A percentile compares a stretch with the other conserved stretches of the same genome.
Evolutionary conservation across 2,797 vertebrate species (phyloP).

Genomic region (Gastrophryne carolinensis): DNA sequence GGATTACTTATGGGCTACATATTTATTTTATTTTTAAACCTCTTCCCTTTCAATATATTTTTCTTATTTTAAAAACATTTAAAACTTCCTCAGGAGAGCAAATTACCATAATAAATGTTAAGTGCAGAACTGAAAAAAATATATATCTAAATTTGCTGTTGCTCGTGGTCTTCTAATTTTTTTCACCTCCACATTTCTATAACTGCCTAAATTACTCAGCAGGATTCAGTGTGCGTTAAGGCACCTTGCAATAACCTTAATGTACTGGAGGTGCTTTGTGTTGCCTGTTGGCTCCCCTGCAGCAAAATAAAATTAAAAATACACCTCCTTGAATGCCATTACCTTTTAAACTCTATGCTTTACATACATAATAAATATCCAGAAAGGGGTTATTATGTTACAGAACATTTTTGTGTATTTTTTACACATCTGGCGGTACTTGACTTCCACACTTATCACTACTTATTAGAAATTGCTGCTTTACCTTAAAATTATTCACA

Average conservation of each 20-base stretch:
- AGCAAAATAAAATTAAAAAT: neutral
- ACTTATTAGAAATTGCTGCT: neutral
- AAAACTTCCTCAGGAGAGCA: neutral
- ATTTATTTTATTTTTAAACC: too few species aligned
- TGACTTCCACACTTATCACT: neutral
- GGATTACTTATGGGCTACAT: too few species aligned
- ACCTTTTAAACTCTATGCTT: neutral
- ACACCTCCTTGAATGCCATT: neutral
- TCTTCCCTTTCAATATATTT: too few species aligned
- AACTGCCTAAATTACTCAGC: slow-evolving; percentile 5
- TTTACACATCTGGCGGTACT: neutral
- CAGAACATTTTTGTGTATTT: neutral
- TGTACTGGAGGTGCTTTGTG: neutral
- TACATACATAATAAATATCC: neutral
- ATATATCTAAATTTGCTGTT: too few species aligned
- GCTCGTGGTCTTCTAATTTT: neutral
- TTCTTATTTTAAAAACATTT: too few species aligned
- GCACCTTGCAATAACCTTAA: slow-evolving; percentile 17
- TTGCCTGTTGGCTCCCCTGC: neutral
- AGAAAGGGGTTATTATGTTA: neutral
- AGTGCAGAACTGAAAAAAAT: neutral
- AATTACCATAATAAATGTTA: neutral
- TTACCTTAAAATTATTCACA: slow-evolving; percentile 18
- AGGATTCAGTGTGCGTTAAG: neutral
- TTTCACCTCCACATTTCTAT: neutral